Base-by-base conservation (phyloP, 1,140 invertebrate species). In the Zaprionus camerounensis region DNA sequence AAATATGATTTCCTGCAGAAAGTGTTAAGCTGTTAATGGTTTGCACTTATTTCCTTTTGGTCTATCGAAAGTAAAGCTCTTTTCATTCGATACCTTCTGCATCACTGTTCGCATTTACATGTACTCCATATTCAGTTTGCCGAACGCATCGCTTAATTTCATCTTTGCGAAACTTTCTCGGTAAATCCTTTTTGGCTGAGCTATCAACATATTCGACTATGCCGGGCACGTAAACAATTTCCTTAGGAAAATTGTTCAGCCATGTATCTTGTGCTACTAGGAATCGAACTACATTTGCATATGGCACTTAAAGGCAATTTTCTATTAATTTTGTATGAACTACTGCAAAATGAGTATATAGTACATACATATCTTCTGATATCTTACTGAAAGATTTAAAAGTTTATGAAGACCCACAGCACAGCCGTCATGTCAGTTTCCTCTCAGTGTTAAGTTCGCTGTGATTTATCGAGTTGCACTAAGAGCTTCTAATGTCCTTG, bases 201-300 rank as follows among this genome's bases (percentile, higher is more conserved):
- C 26, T 53, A 22, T 65, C 46, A 17, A 9, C n/a, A 31, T 11
- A 22, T 65, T 34, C 28, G 28, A 34, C 26, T 36, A 65, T 34
- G 63, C 63, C 12, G 5, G 20, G 46, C 63, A 65, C 63, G 63
- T 55, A 65, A 65, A 65, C 63, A 65, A 65, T 65, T 65, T 65
- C 63, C 49, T 13, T 20, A 51, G 17, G 11, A 53, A 61, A 53
- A 65, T 7, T 65, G 17, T 65, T 20, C 9, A 51, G 20, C 46
- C 46, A 51, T 51, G 20, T 22, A 11, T 51, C 46, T 22, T 20
- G 17, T 1, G 17, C n/a, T 49, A 4, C 17, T 12, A 49, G 44
- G 9, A 49, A 49, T 49, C 46, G 46, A 51, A 22, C 17, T 51
- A 5, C 46, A 51, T 51, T 51, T 51, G 46, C 46, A 20, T 24